A percentile compares a stretch with the other conserved stretches of the same genome.
Evolutionary conservation across 2,888 invertebrate species (phyloP).

Genomic region (Nineta flava): DNA sequence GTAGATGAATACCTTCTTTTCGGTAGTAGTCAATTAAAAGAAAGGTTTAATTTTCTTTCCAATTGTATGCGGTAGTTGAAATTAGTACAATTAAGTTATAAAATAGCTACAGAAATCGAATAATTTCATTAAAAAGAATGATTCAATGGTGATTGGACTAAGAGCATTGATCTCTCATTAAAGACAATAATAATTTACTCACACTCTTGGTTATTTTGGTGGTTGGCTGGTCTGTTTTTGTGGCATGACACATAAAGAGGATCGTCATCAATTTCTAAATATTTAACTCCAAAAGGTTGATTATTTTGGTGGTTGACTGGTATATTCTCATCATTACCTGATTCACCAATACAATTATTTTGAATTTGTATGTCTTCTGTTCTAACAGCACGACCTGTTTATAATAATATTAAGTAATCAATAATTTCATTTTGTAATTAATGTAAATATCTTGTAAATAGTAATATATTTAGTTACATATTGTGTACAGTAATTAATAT

Average conservation of each 20-base stretch:
- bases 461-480: too few species aligned
- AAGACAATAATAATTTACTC: background rate
- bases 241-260: background rate
- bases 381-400: background rate
- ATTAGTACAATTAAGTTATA: background rate
- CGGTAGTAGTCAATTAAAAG: background rate
- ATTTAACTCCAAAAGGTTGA: background rate
- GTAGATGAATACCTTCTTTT: background rate
- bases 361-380: background rate
- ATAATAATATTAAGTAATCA: background rate
- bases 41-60: background rate
- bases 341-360: background rate
- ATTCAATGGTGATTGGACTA: background rate
- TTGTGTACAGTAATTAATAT: too few species aligned
- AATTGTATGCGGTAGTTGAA: background rate
- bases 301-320: background rate
- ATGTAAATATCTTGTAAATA: too few species aligned
- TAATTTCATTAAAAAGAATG: background rate
- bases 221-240: background rate
- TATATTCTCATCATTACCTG: background rate
- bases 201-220: background rate
- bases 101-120: background rate
- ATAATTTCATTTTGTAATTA: background rate
- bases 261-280: background rate
- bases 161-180: background rate